Evolutionary conservation across 2,113 vertebrate genomes (phyloP).

Genomic region (Nicator chloris): DNA sequence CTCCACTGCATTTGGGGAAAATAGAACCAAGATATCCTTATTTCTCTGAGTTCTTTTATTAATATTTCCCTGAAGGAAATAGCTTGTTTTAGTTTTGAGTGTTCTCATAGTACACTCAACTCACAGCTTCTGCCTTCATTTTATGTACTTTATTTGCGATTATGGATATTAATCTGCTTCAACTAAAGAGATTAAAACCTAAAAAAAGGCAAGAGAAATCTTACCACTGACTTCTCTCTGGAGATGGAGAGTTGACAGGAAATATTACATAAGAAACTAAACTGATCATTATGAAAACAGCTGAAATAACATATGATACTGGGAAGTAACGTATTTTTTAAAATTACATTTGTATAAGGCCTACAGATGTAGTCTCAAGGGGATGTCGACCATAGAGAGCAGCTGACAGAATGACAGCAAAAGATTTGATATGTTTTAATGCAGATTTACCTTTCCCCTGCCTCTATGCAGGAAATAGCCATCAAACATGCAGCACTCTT

Average conservation of each 20-base stretch:
- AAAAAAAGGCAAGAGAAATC: slow-evolving; percentile 5
- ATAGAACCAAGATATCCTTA: neutral
- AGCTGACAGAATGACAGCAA: neutral
- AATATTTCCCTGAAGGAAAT: neutral
- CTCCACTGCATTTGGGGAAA: neutral
- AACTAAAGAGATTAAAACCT: neutral
- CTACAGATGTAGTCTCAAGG: neutral
- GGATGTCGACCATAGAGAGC: neutral
- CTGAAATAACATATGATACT: slow-evolving; percentile 2
- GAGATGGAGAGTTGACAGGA: neutral
- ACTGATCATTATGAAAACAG: slow-evolving; percentile 20
- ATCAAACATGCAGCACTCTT: neutral
- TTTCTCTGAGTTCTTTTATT: neutral
- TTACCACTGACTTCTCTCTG: neutral
- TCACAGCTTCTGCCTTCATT: neutral
- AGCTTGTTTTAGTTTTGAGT: neutral
- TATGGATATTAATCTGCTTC: neutral
- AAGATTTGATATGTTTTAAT: neutral
- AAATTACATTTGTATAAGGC: neutral
- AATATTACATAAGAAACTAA: slow-evolving; percentile 14
- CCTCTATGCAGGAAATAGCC: neutral
- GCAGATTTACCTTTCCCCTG: neutral
- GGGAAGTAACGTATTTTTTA: neutral
- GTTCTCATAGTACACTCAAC: neutral
- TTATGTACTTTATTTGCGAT: neutral